Percentiles rank a stretch among this genome's conserved stretches.
These are phyloP conservation scores for Celastrina argiolus DNA, from an alignment of 2,888 invertebrate genomes.

Conservation along the genomic window DNA sequence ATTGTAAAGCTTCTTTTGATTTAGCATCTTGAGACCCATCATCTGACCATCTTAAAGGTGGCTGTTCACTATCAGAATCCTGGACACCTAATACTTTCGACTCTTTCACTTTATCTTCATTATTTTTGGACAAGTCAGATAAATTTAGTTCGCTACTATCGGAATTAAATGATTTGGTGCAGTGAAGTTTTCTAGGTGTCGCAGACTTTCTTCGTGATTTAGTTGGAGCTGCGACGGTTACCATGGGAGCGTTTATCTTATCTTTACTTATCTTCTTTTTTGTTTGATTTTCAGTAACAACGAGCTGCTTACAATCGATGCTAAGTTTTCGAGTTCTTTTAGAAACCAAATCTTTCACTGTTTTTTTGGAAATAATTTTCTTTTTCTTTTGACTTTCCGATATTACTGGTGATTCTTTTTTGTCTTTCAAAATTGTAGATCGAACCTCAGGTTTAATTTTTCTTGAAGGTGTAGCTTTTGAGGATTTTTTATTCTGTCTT, in stretches of 20 bases:
- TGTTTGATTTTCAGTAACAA: constrained; percentile 25
- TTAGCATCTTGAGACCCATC: constrained; percentile 61
- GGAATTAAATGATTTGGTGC: constrained; percentile 55
- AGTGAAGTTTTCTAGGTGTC: constrained; percentile 66
- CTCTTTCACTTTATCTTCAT: constrained; percentile 34
- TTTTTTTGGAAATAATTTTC: constrained; percentile 59
- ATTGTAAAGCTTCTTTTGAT: constrained; percentile 35
- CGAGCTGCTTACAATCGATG: background rate
- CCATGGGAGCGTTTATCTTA: constrained; percentile 37
- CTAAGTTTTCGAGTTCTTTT: constrained; percentile 33
- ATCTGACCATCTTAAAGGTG: constrained; percentile 61
- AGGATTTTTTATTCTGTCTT: constrained; percentile 36
- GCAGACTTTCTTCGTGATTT: constrained; percentile 73
- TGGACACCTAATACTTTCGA: constrained; percentile 34
- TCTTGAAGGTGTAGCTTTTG: constrained; percentile 33
- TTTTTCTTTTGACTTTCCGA: constrained; percentile 52
- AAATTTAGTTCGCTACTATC: constrained; percentile 51
- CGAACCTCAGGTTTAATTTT: constrained; percentile 26
- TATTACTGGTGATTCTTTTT: constrained; percentile 48
- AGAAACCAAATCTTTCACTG: constrained; percentile 46
- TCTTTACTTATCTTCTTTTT: constrained; percentile 47
- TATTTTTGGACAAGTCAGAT: constrained; percentile 41
- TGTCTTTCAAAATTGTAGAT: constrained; percentile 22
- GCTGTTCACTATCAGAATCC: constrained; percentile 59
- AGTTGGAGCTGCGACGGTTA: constrained; percentile 43